Conservation (phyloP, 1,140 invertebrate species). For the Hycleus cichorii region DNA sequence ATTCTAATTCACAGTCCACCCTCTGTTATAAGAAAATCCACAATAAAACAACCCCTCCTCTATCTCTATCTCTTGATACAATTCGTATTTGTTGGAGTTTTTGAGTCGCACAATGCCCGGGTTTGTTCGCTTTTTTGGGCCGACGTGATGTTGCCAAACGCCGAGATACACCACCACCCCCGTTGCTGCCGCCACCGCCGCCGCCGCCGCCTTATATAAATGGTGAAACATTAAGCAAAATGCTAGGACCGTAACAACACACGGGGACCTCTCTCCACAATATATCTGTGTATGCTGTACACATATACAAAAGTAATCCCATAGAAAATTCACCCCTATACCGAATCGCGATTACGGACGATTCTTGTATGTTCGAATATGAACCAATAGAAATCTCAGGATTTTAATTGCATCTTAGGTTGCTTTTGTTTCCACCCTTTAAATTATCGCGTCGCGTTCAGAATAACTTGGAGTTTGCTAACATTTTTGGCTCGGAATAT, state of each 20-base stretch:
- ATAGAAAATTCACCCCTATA: constrained; percentile 27
- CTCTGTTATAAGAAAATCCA: not conserved
- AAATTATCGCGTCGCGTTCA: constrained; percentile 22
- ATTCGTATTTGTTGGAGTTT: too few species aligned
- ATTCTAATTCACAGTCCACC: constrained; percentile 6
- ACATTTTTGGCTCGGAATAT: not conserved
- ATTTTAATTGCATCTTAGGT: constrained; percentile 41
- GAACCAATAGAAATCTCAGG: constrained; percentile 38
- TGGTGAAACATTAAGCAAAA: constrained; percentile 33
- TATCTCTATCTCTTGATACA: too few species aligned
- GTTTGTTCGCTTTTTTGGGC: too few species aligned
- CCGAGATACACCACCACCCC: not conserved
- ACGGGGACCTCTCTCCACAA: constrained; percentile 1
- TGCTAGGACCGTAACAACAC: constrained; percentile 20
- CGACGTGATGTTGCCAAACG: too few species aligned
- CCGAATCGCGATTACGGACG: constrained; percentile 14
- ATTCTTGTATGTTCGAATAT: constrained; percentile 15
- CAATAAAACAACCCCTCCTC: too few species aligned
- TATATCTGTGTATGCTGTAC: too few species aligned
- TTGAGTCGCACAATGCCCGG: too few species aligned
- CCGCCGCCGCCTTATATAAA: constrained; percentile 26
- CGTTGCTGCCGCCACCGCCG: not conserved
- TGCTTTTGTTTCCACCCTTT: constrained; percentile 38
- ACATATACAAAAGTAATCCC: too few species aligned
- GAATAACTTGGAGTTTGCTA: not conserved